Evolutionary conservation across 2,113 vertebrate species (phyloP).

Genomic region (Tenrec ecaudatus): DNA sequence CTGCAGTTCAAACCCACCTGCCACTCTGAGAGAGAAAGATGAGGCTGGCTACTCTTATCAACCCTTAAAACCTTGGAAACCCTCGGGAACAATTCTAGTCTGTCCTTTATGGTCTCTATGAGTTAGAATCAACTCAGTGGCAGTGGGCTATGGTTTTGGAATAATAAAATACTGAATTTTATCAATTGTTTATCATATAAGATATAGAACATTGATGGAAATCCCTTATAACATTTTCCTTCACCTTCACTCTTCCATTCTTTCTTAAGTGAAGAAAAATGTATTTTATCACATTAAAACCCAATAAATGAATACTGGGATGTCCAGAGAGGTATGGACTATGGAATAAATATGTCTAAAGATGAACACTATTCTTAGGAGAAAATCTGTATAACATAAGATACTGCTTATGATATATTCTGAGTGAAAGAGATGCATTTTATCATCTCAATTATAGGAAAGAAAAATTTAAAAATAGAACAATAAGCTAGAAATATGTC

Average conservation of each 20-base stretch:
- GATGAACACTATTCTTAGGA: neutral
- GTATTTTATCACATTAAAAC: slow-evolving; percentile 32
- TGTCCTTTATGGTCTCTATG: too few species aligned
- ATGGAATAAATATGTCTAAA: neutral
- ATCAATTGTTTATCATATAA: too few species aligned
- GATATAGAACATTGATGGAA: neutral
- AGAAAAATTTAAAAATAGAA: neutral
- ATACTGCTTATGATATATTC: neutral
- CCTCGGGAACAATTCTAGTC: too few species aligned
- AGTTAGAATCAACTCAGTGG: too few species aligned
- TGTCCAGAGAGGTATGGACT: neutral
- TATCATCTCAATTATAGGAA: slow-evolving; percentile 11
- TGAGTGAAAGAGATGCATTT: neutral
- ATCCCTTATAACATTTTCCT: neutral
- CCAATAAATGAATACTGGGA: neutral
- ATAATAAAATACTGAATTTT: too few species aligned
- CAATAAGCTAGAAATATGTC: slow-evolving; percentile 18
- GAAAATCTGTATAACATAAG: neutral
- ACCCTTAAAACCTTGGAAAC: too few species aligned
- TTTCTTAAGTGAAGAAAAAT: slow-evolving; percentile 43
- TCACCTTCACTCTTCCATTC: neutral
- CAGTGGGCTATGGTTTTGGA: too few species aligned
- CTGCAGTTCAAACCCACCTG: too few species aligned
- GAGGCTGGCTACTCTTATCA: too few species aligned
- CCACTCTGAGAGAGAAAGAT: too few species aligned